Evolutionary conservation across 1,140 invertebrate genomes (phyloP).

Genomic region (Ruditapes philippinarum): DNA sequence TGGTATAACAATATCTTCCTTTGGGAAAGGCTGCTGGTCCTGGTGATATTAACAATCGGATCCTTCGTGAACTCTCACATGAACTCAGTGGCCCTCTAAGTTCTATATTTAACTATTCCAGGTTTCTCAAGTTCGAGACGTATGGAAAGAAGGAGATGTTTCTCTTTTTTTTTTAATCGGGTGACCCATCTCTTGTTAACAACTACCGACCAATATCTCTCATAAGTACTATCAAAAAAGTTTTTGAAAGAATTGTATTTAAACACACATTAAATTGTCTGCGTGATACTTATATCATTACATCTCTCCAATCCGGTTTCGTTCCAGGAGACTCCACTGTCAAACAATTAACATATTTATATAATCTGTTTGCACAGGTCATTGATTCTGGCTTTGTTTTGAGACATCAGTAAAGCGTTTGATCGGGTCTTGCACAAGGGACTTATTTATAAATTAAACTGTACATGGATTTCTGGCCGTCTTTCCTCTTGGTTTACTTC

Average conservation of each 20-base stretch:
- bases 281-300: not conserved
- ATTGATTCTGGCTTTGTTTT: conserved; percentile 27
- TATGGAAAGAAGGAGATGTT: not conserved
- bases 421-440: conserved; percentile 23
- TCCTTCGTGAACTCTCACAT: too few relatives aligned
- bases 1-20: too few relatives aligned
- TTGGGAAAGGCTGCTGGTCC: too few relatives aligned
- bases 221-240: not conserved
- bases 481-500: not conserved
- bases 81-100: too few relatives aligned
- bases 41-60: too few relatives aligned
- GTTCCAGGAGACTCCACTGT: conserved; percentile 8
- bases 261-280: conserved; percentile 24
- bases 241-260: conserved; percentile 15
- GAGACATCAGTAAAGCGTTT: conserved; percentile 38
- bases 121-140: too few relatives aligned
- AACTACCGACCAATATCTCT: conserved; percentile 27
- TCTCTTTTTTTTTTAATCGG: not conserved
- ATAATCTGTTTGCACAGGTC: not conserved
- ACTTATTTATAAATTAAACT: conserved; percentile 16
- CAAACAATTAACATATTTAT: conserved; percentile 28
- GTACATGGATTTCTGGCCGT: not conserved
- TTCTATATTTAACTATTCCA: too few relatives aligned
- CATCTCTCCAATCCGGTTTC: conserved; percentile 28
- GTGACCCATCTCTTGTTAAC: not conserved